Base-by-base conservation (phyloP, 1,140 invertebrate genomes). In the Leptopilina boulardi region DNA sequence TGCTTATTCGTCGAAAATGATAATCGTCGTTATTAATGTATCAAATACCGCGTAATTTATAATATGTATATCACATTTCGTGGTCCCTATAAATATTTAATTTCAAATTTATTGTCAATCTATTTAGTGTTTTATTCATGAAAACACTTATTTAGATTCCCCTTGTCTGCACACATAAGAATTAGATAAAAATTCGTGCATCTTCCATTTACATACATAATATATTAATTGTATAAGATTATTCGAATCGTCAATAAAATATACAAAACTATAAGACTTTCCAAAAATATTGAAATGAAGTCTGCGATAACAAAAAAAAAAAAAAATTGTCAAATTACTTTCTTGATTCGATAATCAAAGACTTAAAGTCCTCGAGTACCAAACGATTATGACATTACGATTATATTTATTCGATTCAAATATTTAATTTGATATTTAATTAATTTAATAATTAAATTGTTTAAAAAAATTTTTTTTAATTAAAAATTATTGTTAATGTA, bases 231-330 rank as follows among this genome's bases (percentile, higher is more conserved):
- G 30, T 23, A 34, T 66, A 66, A 66, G 13, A 2, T 66, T 30
- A 30, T 66, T 26, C 26, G 6, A 66, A 30, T 66, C 21, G 59
- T 66, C 59, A 66, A 59, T 59, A 66, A 66, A 66, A 34, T 66
- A 66, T 66, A 23, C 59, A 66, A 66, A 23, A 30, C 56, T 26
- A 66, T 13, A 66, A 66, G 59, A 66, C 23, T 66, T 30, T 66
- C n/a, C 21, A 26, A 56, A 30, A 1, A 66, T 23, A 66, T 34
- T 11, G 30, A 13, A 8, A 15, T 66, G 23, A 66, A 66, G 11
- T 66, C 59, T 66, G 23, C 13, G 59, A 66, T 34, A 26, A 59
- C 10, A 26, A 26, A 23, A 26, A 59, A 23, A 26, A 26, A 23
- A 13, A 26, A 23, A 23, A 21, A 6, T n/a, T 54, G 47, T 54